Evolutionary conservation across 2,797 vertebrate species (phyloP).

Genomic region (Bradypodion ventrale): DNA sequence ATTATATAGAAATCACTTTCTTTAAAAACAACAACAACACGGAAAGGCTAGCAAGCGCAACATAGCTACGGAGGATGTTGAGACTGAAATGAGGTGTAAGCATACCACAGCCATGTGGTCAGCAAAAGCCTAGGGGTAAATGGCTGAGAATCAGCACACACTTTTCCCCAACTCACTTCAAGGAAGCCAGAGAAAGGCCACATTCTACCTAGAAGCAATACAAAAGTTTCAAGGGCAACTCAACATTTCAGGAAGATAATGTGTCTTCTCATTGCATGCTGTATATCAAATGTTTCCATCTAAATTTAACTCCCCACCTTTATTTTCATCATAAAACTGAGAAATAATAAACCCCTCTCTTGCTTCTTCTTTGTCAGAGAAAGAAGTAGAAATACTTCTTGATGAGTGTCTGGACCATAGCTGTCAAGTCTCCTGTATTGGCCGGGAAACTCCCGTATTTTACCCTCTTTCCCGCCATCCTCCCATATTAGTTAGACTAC

Average conservation of each 20-base stretch:
- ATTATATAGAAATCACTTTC: constrained; percentile 66
- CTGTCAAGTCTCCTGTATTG: too few relatives aligned
- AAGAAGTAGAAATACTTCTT: not conserved
- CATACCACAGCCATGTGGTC: constrained; percentile 27
- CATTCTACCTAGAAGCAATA: not conserved
- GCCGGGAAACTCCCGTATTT: too few relatives aligned
- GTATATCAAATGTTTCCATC: not conserved
- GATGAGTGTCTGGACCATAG: too few relatives aligned
- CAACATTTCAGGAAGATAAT: not conserved
- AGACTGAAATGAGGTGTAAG: constrained; percentile 59
- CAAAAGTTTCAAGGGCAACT: not conserved
- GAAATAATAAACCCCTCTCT: not conserved
- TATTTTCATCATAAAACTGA: not conserved
- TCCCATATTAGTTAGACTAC: too few relatives aligned
- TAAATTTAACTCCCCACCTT: not conserved
- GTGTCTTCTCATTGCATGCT: not conserved
- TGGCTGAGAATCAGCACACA: not conserved
- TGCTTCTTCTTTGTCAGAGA: not conserved
- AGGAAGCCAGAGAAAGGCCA: not conserved
- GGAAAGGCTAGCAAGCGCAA: constrained; percentile 54
- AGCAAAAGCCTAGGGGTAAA: not conserved
- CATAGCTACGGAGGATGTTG: constrained; percentile 48
- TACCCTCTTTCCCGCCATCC: too few relatives aligned
- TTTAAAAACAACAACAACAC: constrained; percentile 29
- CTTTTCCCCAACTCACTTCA: not conserved